These are phyloP conservation scores for Gymnarchus niloticus DNA, from an alignment of 2,113 vertebrate species.

Conservation along the genomic window DNA sequence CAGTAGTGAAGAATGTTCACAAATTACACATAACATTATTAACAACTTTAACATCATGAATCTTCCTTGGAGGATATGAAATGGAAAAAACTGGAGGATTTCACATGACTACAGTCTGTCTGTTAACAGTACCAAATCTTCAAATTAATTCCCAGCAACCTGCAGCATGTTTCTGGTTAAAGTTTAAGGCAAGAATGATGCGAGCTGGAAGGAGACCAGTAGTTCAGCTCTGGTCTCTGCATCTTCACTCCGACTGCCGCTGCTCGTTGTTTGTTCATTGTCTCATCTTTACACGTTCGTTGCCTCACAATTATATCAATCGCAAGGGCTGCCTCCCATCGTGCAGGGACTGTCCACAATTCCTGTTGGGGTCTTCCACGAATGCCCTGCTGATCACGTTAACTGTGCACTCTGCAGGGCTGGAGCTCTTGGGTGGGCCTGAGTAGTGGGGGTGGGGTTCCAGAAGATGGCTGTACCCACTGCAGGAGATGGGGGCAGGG, in stretches of 20 bases:
- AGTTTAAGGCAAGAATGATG: conserved; percentile 24
- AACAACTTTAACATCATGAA: neutral
- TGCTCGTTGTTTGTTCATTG: neutral
- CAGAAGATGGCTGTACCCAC: neutral
- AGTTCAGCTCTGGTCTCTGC: neutral
- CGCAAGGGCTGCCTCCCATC: neutral
- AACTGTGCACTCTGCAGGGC: neutral
- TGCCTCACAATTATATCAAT: conserved; percentile 13
- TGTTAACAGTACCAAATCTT: conserved; percentile 16
- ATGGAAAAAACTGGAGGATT: neutral
- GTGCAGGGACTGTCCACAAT: neutral
- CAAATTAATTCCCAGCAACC: neutral
- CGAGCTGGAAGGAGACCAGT: neutral
- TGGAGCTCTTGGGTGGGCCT: neutral
- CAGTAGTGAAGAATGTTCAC: conserved; percentile 9
- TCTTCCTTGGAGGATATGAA: neutral
- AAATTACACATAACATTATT: neutral
- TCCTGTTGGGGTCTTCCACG: conserved; percentile 6
- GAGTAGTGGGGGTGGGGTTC: neutral
- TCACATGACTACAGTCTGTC: neutral
- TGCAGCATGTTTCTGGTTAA: conserved; percentile 6
- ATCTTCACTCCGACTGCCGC: neutral
- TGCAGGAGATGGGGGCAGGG: neutral
- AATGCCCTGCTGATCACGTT: conserved; percentile 3
- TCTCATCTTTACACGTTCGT: neutral